A percentile compares a stretch with the other conserved stretches of the same genome.
Conservation (phyloP, 2,888 invertebrate genomes). For the Agriotes lineatus region DNA sequence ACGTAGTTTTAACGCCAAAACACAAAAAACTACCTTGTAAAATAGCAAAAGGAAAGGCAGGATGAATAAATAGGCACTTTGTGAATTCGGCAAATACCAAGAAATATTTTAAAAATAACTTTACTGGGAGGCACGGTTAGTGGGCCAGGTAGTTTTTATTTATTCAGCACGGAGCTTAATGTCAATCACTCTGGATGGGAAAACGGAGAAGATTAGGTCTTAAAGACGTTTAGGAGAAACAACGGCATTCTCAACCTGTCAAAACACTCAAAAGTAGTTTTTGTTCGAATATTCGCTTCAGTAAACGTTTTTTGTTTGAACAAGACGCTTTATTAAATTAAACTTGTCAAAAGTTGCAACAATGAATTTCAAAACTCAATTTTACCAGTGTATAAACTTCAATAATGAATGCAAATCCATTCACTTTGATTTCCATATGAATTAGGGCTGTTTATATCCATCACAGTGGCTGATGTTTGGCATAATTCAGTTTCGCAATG, state of each 20-base stretch:
- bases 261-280: slow-evolving; percentile 22
- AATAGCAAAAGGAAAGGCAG: too few relatives aligned
- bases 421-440: slow-evolving; percentile 45
- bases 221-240: slow-evolving; percentile 1
- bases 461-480: slow-evolving; percentile 44
- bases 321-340: slow-evolving; percentile 37
- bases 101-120: too few relatives aligned
- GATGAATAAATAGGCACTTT: too few relatives aligned
- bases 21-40: too few relatives aligned
- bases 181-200: slow-evolving; percentile 38
- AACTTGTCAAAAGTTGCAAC: slow-evolving; percentile 39
- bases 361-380: slow-evolving; percentile 44
- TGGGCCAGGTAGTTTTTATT: slow-evolving; percentile 27
- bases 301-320: slow-evolving; percentile 12
- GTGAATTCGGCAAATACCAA: too few relatives aligned
- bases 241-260: slow-evolving; percentile 15
- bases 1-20: too few relatives aligned
- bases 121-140: too few relatives aligned
- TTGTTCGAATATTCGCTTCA: slow-evolving; percentile 1
- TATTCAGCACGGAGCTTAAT: slow-evolving; percentile 37
- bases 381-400: slow-evolving; percentile 43
- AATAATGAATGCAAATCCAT: slow-evolving; percentile 45
- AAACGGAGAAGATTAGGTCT: slow-evolving; percentile 16
- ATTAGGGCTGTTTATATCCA: slow-evolving; percentile 44
- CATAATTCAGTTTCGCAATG: slow-evolving; percentile 44